Percentiles rank a stretch among this genome's conserved stretches.
phyloP scores from a whole-genome alignment of 2,113 vertebrate genomes.

The Chiloscyllium plagiosum region DNA sequence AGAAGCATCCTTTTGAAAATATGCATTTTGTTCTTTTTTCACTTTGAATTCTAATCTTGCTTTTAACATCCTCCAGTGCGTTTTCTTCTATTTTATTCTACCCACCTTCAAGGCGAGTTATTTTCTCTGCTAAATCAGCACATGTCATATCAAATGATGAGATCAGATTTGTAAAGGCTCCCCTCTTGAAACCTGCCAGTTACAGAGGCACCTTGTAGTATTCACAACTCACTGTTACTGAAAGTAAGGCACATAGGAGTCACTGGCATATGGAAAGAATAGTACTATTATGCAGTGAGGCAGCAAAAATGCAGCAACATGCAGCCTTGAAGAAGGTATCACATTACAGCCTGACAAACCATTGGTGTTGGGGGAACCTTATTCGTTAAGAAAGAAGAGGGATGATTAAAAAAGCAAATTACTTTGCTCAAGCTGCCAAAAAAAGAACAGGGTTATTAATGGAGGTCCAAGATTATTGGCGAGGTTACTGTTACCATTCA shows the following conservation, averaged over 20 bases:
- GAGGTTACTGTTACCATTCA: background rate
- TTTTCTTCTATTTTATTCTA: slow-evolving; percentile 19
- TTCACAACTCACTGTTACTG: slow-evolving; percentile 25
- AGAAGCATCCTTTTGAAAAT: slow-evolving; percentile 16
- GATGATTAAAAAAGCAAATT: slow-evolving; percentile 30
- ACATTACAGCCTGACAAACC: slow-evolving; percentile 10
- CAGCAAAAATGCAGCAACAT: slow-evolving; percentile 10
- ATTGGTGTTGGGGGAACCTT: slow-evolving; percentile 20
- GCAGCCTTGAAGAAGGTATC: slow-evolving; percentile 13
- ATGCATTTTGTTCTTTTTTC: slow-evolving; percentile 31
- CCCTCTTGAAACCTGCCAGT: slow-evolving; percentile 11
- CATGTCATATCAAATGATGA: slow-evolving; percentile 36
- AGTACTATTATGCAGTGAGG: slow-evolving; percentile 7
- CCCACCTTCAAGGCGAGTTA: slow-evolving; percentile 18
- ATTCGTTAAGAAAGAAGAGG: background rate
- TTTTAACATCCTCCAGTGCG: slow-evolving; percentile 13
- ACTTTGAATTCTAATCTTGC: slow-evolving; percentile 30
- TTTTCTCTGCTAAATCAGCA: slow-evolving; percentile 36
- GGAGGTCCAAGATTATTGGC: background rate
- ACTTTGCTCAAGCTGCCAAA: background rate
- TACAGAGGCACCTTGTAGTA: slow-evolving; percentile 25
- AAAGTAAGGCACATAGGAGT: slow-evolving; percentile 18
- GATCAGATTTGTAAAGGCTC: slow-evolving; percentile 26
- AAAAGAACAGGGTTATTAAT: background rate
- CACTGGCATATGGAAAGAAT: slow-evolving; percentile 18